phyloP scores from a whole-genome alignment of 2,113 vertebrate species.

The Upupa epops region DNA sequence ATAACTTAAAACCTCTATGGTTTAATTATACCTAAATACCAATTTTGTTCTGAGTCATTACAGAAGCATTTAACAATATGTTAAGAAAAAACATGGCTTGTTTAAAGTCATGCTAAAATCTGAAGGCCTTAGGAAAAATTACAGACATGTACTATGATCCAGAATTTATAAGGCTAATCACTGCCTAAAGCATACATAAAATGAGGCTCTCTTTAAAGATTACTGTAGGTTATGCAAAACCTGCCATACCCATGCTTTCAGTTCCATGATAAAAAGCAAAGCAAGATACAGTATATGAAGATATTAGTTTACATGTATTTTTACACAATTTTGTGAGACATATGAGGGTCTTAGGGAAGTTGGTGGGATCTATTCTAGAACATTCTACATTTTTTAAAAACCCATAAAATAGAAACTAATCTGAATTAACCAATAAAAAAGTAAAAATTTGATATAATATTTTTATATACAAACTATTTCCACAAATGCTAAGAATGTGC shows the following conservation, averaged over 20 bases:
- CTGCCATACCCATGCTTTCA: neutral
- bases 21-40: slow-evolving; percentile 48
- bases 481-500: neutral
- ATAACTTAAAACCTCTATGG: slow-evolving; percentile 42
- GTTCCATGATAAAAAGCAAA: neutral
- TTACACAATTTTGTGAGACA: neutral
- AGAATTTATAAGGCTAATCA: slow-evolving; percentile 71
- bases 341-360: neutral
- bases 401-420: neutral
- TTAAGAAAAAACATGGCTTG: neutral
- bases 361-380: neutral
- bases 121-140: slow-evolving; percentile 65
- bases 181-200: slow-evolving; percentile 53
- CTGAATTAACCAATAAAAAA: neutral
- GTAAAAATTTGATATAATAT: neutral
- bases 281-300: neutral
- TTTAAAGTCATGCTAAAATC: slow-evolving; percentile 57
- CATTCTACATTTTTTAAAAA: neutral
- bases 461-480: neutral
- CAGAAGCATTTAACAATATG: slow-evolving; percentile 22
- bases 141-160: slow-evolving; percentile 52
- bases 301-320: neutral
- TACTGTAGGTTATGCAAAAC: neutral
- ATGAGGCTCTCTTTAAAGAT: slow-evolving; percentile 27
- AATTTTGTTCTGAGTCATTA: slow-evolving; percentile 13